A percentile compares a stretch with the other conserved stretches of the same genome.
Evolutionary conservation across 2,888 invertebrate genomes (phyloP).

Genomic region (Drosophila eohydei): DNA sequence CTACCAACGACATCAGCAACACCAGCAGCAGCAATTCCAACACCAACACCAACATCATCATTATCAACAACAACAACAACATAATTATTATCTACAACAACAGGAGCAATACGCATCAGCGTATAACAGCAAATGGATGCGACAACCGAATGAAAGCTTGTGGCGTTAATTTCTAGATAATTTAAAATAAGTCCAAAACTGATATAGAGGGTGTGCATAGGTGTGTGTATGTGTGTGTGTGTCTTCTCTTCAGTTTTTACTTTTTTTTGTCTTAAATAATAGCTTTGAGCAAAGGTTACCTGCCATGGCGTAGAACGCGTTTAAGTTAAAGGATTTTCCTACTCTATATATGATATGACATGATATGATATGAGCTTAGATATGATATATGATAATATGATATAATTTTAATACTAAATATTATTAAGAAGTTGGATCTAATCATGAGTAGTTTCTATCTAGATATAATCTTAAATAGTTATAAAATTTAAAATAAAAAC

Average conservation of each 20-base stretch:
- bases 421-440: neutral
- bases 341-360: conserved; percentile 4
- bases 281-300: conserved; percentile 18
- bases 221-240: neutral
- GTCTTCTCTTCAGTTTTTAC: neutral
- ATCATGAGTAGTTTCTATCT: neutral
- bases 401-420: neutral
- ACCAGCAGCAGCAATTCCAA: conserved; percentile 16
- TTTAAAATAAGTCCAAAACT: neutral
- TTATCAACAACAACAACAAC: conserved; percentile 27
- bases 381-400: neutral
- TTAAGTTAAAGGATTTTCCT: conserved; percentile 9
- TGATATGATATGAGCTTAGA: neutral
- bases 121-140: conserved; percentile 39
- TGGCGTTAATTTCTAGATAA: conserved; percentile 40
- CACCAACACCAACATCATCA: conserved; percentile 43
- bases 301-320: conserved; percentile 62
- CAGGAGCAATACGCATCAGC: conserved; percentile 34
- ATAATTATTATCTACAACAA: conserved; percentile 26
- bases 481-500: too few species aligned
- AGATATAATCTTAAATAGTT: neutral
- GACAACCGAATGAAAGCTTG: conserved; percentile 41
- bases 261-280: neutral
- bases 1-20: conserved; percentile 26
- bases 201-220: neutral